Conservation (phyloP, 2,888 invertebrate genomes). For the Chloroclystis v-ata region DNA sequence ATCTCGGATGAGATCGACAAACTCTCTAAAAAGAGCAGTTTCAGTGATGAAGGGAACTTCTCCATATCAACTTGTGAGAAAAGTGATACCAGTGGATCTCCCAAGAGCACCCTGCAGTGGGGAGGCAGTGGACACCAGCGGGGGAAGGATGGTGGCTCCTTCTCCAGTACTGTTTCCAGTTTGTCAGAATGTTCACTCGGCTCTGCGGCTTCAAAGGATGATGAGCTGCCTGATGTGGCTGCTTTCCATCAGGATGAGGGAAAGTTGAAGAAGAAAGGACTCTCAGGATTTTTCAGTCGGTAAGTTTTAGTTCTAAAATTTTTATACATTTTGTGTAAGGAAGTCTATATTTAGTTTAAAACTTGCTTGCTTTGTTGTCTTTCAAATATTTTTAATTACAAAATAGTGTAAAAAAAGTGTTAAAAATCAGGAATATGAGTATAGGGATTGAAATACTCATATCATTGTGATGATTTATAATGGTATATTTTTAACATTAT, state of each 20-base stretch:
- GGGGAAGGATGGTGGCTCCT: conserved; percentile 79
- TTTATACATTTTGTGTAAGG: too few relatives aligned
- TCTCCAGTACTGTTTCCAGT: conserved; percentile 84
- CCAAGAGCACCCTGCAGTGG: conserved; percentile 72
- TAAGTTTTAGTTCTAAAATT: conserved; percentile 40
- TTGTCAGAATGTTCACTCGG: conserved; percentile 84
- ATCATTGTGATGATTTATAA: too few relatives aligned
- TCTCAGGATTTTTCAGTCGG: conserved; percentile 82
- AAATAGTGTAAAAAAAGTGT: too few relatives aligned
- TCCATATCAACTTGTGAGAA: conserved; percentile 74
- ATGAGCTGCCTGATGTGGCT: conserved; percentile 51
- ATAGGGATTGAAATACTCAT: too few relatives aligned
- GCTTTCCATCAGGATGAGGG: conserved; percentile 51
- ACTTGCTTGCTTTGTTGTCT: too few relatives aligned
- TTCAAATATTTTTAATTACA: too few relatives aligned
- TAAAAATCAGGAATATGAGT: too few relatives aligned
- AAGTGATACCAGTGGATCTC: conserved; percentile 74
- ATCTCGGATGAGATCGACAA: conserved; percentile 61
- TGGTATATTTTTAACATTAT: too few relatives aligned
- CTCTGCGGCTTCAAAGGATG: conserved; percentile 76
- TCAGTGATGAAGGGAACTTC: conserved; percentile 73
- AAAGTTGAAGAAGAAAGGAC: conserved; percentile 79
- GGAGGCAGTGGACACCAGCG: conserved; percentile 73
- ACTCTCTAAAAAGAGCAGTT: conserved; percentile 71
- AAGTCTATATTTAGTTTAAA: too few relatives aligned